These are phyloP conservation scores for Digitonthophagus gazella DNA, from an alignment of 2,888 invertebrate genomes.

Conservation along the genomic window DNA sequence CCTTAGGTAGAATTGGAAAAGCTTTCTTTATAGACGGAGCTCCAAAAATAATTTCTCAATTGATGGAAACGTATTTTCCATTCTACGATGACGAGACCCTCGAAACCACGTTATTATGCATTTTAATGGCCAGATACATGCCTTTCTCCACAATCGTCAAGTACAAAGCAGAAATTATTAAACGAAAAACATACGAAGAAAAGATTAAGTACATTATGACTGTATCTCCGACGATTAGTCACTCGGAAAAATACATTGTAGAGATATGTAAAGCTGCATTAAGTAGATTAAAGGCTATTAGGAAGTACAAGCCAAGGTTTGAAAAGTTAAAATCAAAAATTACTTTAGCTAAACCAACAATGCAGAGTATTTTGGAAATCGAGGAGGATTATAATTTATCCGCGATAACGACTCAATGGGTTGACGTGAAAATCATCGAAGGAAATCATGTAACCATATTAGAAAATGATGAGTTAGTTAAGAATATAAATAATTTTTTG, in stretches of 20 bases:
- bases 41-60: conserved; percentile 61
- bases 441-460: too few species aligned
- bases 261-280: conserved; percentile 52
- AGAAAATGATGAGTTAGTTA: too few species aligned
- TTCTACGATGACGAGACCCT: conserved; percentile 52
- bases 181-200: conserved; percentile 18
- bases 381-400: conserved; percentile 66
- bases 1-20: conserved; percentile 58
- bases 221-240: conserved; percentile 40
- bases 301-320: conserved; percentile 51
- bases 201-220: conserved; percentile 18
- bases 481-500: too few species aligned
- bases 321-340: conserved; percentile 56
- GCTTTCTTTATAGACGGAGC: conserved; percentile 77
- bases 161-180: conserved; percentile 20
- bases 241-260: conserved; percentile 49
- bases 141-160: conserved; percentile 22
- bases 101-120: conserved; percentile 56
- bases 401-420: too few species aligned
- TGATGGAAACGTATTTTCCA: conserved; percentile 51
- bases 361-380: conserved; percentile 54
- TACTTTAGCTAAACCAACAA: conserved; percentile 63
- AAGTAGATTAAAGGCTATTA: conserved; percentile 57
- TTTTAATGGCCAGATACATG: conserved; percentile 50
- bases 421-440: too few species aligned